Conservation (phyloP, 2,888 invertebrate species). For the Griposia aprilina region DNA sequence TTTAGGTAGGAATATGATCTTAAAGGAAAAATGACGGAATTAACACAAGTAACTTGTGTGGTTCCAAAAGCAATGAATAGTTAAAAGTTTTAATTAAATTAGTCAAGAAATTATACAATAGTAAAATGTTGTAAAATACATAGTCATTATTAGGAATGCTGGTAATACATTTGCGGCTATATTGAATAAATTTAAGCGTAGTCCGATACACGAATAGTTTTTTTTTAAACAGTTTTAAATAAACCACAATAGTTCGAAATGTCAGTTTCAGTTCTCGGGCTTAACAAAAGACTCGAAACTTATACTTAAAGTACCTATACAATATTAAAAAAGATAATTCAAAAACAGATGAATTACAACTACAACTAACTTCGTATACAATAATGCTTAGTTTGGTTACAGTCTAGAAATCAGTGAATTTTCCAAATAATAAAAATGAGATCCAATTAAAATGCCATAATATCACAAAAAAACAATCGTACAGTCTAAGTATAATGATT, state of each 20-base stretch:
- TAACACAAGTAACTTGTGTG: neutral
- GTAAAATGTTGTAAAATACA: constrained; percentile 45
- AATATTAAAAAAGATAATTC: neutral
- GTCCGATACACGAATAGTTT: neutral
- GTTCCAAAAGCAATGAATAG: constrained; percentile 9
- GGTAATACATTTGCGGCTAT: constrained; percentile 13
- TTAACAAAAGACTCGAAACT: neutral
- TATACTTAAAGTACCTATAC: neutral
- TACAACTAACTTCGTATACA: constrained; percentile 68
- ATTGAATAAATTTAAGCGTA: neutral
- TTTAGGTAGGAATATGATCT: neutral
- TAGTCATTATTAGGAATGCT: constrained; percentile 28
- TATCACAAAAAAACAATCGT: constrained; percentile 64
- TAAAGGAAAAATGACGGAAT: neutral
- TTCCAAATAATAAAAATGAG: constrained; percentile 60
- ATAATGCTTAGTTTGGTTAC: constrained; percentile 50
- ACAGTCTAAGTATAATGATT: constrained; percentile 54
- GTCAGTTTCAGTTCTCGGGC: constrained; percentile 14
- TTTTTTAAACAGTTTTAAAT: neutral
- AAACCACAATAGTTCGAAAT: constrained; percentile 1
- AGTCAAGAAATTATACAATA: constrained; percentile 38
- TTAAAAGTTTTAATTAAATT: constrained; percentile 56
- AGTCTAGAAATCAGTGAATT: constrained; percentile 55
- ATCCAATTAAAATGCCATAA: constrained; percentile 63
- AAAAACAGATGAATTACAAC: constrained; percentile 6